Evolutionary conservation across 64 coral and sea anemone species (phyloP), one percentile per base, ranked within the genome.

Genomic region (Platygyra sinensis): DNA sequence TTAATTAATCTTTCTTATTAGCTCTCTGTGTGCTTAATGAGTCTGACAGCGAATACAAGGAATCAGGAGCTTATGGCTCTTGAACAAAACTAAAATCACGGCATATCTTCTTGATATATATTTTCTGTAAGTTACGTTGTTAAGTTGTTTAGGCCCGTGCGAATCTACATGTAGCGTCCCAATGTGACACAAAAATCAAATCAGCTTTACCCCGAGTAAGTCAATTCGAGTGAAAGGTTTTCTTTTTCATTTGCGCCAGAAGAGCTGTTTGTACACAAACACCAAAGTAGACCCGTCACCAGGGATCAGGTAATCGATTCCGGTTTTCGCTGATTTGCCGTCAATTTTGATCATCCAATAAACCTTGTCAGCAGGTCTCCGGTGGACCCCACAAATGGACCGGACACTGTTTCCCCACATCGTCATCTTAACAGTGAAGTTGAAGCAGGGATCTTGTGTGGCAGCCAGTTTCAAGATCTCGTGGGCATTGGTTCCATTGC

Each of bases 331-430:
- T 13, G 60, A 78, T 28, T 78, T 67, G 15, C 19, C 19, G 16
- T 63, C 60, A 28, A 76, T 78, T 10, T 65, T 52, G 25, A 89
- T 89, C 87, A 89, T 65, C 87, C 87, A 89, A 61, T 89, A 89
- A 25, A 78, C 64, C 38, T 89, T 89, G 10, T 89, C 76, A 15
- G 31, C 32, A 10, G 55, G 74, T 28, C 25, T 42, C 50, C 50
- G 73, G 1, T 67, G 25, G 13, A 89, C 42, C 14, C 75, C 74
- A 25, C 74, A 74, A n/a, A 89, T 89, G 55, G 87, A 89, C 17
- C 10, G 24, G 4, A 89, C n/a, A 14, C 38, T 77, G 38, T 78
- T 55, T 29, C 87, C 87, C 75, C 63, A 78, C 20, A 63, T 62
- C 57, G 54, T n/a, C 22, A 33, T 39, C 0, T 2, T 20, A 10